Base-by-base conservation (phyloP, 2,888 invertebrate species). In the Abscondita cerata region DNA sequence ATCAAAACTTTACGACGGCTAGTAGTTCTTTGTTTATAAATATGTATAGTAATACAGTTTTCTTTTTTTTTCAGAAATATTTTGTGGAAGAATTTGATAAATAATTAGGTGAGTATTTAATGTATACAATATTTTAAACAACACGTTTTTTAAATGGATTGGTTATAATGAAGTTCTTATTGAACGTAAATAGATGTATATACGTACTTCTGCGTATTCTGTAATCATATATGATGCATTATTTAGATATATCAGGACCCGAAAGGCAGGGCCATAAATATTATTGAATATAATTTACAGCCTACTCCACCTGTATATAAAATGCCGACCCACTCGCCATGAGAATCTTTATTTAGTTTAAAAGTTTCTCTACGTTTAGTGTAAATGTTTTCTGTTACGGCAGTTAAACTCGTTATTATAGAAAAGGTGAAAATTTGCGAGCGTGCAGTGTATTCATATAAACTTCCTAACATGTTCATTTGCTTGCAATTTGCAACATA, bases 271-370 rank as follows among this genome's bases (percentile, higher is more conserved):
- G 71, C 71, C 76, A 75, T 80, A 80, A 80, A 80, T 79, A 79
- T 77, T 79, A 78, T 75, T 74, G 76, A 76, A 76, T 73, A 75
- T 79, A 79, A 80, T 80, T 80, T 80, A 80, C 75, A 72, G 71
- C 74, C 75, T 65, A 71, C 73, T 73, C 72, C 73, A 74, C 74
- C 73, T 77, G 75, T 74, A 65, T 67, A 67, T 64, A 67, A 67
- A 67, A 68, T 64, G 59, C 65, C 64, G 67, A 64, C 68, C 64
- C 67, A 66, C 65, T 62, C 68, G 59, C 64, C 46, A 53, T 44
- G 59, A 64, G 47, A 54, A 54, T 47, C 53, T 52, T 41, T 38
- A 33, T 57, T 57, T 47, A 41, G 19, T 44, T 38, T 34, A 40
- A 60, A 64, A 60, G 15, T 20, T 56, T 50, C 64, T 55, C 40